These are phyloP conservation scores for Anomalospiza imberbis DNA, from an alignment of 2,797 vertebrate genomes.

Conservation along the genomic window DNA sequence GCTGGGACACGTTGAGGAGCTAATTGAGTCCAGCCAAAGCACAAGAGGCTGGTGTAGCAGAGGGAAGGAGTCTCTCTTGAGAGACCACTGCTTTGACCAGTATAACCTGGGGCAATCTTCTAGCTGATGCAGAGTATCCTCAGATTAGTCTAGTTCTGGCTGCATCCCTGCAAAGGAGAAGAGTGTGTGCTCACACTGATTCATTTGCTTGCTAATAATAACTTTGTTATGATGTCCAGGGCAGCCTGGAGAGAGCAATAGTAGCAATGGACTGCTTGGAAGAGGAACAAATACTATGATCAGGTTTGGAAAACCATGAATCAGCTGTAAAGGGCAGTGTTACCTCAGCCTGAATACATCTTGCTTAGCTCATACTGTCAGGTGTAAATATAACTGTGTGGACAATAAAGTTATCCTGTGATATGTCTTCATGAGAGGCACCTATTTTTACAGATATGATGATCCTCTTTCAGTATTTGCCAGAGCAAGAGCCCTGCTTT, in stretches of 20 bases:
- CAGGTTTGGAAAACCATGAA: slow-evolving; percentile 51
- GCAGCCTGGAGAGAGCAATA: slow-evolving; percentile 7
- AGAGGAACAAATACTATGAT: neutral
- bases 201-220: slow-evolving; percentile 16
- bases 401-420: slow-evolving; percentile 8
- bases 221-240: slow-evolving; percentile 25
- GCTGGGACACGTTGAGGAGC: neutral
- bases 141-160: neutral
- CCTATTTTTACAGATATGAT: slow-evolving; percentile 45
- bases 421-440: neutral
- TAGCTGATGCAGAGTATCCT: neutral
- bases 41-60: neutral
- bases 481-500: neutral
- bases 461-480: neutral
- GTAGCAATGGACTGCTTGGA: slow-evolving; percentile 28
- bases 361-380: slow-evolving; percentile 22
- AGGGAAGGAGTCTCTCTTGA: neutral
- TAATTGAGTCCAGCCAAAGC: neutral
- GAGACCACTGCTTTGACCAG: neutral
- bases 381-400: slow-evolving; percentile 36
- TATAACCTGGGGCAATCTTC: neutral
- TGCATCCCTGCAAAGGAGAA: neutral
- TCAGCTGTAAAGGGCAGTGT: slow-evolving; percentile 37
- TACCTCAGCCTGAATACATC: slow-evolving; percentile 17
- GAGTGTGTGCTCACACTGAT: neutral